These are phyloP conservation scores for Edolisoma coerulescens DNA, from an alignment of 2,113 vertebrate genomes.

Conservation along the genomic window DNA sequence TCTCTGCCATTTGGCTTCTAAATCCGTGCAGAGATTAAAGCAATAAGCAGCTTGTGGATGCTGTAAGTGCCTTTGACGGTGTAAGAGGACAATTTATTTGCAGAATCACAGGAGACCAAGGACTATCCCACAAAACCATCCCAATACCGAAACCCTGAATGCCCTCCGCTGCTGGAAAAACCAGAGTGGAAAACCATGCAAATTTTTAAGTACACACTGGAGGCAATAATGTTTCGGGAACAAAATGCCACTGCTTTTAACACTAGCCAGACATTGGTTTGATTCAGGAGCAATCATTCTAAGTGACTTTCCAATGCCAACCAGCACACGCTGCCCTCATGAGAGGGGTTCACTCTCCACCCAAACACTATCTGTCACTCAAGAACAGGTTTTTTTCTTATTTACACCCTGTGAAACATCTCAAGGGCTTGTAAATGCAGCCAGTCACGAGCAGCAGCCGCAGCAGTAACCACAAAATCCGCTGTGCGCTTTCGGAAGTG, in stretches of 20 bases:
- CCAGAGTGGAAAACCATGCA: not conserved
- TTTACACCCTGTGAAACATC: not conserved
- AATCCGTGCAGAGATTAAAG: constrained; percentile 17
- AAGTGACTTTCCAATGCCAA: not conserved
- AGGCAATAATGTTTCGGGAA: not conserved
- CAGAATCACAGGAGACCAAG: not conserved
- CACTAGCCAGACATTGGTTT: not conserved
- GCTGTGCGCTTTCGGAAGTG: rapidly evolving
- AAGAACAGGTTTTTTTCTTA: not conserved
- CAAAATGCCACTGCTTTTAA: not conserved
- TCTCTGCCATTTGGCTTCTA: not conserved
- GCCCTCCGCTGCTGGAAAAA: not conserved
- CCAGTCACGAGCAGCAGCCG: not conserved
- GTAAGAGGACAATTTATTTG: not conserved
- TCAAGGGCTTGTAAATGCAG: not conserved
- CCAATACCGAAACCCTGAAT: not conserved
- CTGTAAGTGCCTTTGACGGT: not conserved
- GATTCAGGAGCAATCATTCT: not conserved
- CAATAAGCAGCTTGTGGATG: constrained; percentile 29
- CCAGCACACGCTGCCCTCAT: rapidly evolving
- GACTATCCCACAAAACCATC: not conserved
- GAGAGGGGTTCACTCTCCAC: not conserved
- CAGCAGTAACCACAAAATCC: not conserved
- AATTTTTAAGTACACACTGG: not conserved
- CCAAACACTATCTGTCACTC: not conserved